Evolutionary conservation across 2,113 vertebrate genomes (phyloP).

Genomic region (Notechis scutatus): DNA sequence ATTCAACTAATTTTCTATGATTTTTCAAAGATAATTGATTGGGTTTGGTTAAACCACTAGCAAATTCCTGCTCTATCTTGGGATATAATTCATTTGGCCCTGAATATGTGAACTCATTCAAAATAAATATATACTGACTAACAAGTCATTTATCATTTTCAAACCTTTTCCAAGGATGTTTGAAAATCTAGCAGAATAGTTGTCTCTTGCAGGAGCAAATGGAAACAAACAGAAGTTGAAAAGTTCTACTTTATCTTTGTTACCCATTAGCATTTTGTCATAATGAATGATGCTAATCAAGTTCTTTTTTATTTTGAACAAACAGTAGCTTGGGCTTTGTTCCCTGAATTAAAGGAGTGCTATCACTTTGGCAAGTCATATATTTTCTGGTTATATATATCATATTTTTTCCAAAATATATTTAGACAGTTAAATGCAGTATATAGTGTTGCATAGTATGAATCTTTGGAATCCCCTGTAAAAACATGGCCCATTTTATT

Average conservation of each 20-base stretch:
- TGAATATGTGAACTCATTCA: background rate
- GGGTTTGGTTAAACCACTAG: background rate
- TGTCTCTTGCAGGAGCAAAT: background rate
- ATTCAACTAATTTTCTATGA: background rate
- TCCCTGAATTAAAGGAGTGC: background rate
- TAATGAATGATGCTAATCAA: background rate
- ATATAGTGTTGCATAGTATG: background rate
- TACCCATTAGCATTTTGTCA: background rate
- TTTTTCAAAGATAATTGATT: background rate
- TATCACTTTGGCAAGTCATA: background rate
- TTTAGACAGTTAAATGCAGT: background rate
- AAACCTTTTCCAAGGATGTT: background rate
- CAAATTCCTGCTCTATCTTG: background rate
- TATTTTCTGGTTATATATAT: background rate
- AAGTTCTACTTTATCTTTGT: background rate
- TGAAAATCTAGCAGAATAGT: background rate
- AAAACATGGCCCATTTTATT: background rate
- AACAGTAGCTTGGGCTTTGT: background rate
- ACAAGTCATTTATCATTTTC: background rate
- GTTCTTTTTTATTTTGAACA: background rate
- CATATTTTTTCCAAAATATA: too few relatives aligned
- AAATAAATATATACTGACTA: background rate
- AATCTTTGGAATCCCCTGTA: background rate
- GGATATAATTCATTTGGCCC: background rate
- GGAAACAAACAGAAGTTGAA: background rate